A percentile compares a stretch with the other conserved stretches of the same genome.
phyloP scores from a whole-genome alignment of 92 coral and sea anemone genomes.

The Muricea muricata region DNA sequence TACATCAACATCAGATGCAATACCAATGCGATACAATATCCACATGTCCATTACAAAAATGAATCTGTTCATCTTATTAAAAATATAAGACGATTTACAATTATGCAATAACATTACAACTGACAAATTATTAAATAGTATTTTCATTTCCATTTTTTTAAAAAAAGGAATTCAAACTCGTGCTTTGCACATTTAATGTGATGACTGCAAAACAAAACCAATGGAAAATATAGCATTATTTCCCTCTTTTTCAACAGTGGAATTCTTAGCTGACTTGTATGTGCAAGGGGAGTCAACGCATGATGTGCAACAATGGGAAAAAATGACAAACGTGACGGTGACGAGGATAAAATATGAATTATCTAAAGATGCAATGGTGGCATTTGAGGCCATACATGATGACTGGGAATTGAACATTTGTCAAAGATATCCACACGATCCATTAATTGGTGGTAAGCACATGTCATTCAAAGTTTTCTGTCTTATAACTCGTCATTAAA shows the following conservation, averaged over 20 bases:
- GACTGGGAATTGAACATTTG: constrained; percentile 48
- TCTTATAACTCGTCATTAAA: too few relatives aligned
- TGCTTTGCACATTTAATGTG: neutral
- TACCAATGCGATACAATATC: too few relatives aligned
- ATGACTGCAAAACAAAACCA: constrained; percentile 1
- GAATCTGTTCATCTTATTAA: too few relatives aligned
- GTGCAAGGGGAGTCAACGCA: constrained; percentile 34
- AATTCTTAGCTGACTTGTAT: constrained; percentile 25
- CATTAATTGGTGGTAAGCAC: constrained; percentile 39
- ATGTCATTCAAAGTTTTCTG: neutral
- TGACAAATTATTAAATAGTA: neutral
- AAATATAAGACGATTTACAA: too few relatives aligned
- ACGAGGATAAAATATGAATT: neutral
- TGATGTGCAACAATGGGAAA: neutral
- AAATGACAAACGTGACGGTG: constrained; percentile 31
- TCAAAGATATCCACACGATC: constrained; percentile 41
- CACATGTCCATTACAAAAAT: too few relatives aligned
- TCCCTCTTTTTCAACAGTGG: constrained; percentile 13
- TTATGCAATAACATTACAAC: too few relatives aligned
- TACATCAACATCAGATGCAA: too few relatives aligned
- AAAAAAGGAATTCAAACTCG: neutral
- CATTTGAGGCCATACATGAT: constrained; percentile 49
- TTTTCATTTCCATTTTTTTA: neutral
- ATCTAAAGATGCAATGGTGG: constrained; percentile 10
- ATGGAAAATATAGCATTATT: neutral